phyloP scores from a whole-genome alignment of 2,797 vertebrate species.

The Eleutherodactylus coqui region DNA sequence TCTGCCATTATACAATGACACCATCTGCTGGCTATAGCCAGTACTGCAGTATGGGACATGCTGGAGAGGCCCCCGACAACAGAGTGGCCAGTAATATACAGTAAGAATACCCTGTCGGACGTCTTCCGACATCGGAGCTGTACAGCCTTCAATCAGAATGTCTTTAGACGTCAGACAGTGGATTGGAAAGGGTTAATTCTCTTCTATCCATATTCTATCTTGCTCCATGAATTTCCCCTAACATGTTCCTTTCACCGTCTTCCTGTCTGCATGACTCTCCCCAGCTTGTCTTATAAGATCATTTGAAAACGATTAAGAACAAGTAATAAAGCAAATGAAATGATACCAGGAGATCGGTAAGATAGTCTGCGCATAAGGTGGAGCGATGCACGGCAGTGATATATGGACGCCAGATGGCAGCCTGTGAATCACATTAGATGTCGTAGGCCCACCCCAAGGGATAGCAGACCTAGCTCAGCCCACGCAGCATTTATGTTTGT shows the following conservation, averaged over 20 bases:
- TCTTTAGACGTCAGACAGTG: too few relatives aligned
- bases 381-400: slow-evolving; percentile 51
- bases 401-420: slow-evolving; percentile 59
- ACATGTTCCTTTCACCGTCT: not conserved
- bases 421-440: slow-evolving; percentile 53
- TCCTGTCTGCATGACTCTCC: not conserved
- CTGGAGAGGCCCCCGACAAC: too few relatives aligned
- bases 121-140: too few relatives aligned
- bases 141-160: too few relatives aligned
- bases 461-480: slow-evolving; percentile 50
- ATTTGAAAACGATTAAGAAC: slow-evolving; percentile 35
- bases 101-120: too few relatives aligned
- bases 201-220: not conserved
- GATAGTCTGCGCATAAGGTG: not conserved
- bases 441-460: slow-evolving; percentile 52
- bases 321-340: slow-evolving; percentile 41
- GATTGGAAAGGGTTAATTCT: too few relatives aligned
- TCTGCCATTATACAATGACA: too few relatives aligned
- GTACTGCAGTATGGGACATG: too few relatives aligned
- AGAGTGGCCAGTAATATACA: too few relatives aligned
- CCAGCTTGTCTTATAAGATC: not conserved
- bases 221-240: not conserved
- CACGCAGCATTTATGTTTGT: slow-evolving; percentile 51
- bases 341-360: slow-evolving; percentile 29
- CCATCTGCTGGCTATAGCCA: too few relatives aligned